Base-by-base conservation (phyloP, 2,888 invertebrate genomes). In the Rhagonycha fulva region DNA sequence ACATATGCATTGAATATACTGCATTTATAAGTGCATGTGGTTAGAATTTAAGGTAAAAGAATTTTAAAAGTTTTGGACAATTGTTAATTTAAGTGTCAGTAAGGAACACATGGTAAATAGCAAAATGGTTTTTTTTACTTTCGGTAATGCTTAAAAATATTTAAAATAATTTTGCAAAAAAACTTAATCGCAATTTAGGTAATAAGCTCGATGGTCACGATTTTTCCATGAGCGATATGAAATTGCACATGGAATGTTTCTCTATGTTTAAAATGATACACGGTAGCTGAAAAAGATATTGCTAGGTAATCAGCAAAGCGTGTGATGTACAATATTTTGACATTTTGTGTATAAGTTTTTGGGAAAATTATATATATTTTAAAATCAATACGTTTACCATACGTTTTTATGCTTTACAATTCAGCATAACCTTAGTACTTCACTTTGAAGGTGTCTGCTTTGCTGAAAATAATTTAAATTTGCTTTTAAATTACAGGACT, bases 401-500 rank as follows among this genome's bases (percentile, higher is more conserved):
- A 26, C 63, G 63, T 66, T 62, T 10, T 62, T 62, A 24, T 62
- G 62, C 23, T 26, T 7, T 19, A 66, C 23, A 26, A 24, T 24
- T 24, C 24, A 26, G 14, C 4, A 61, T 14, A 61, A 19, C 19
- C 14, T 62, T 10, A 62, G 63, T 66, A n/a, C 47, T 47, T 9
- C 24, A 24, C n/a, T 66, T 9, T 5, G 26, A 66, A 66, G 63
- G 63, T 66, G 63, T 66, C 63, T 66, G n/a, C 63, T 24, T 66
- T 24, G 63, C 26, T 66, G 26, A 66, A 73, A 70, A 74, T 66
- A 78, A 74, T 75, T 75, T 75, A n/a, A 28, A 26, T 62, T 68
- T 70, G 76, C 71, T 62, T 26, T 66, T 74, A 77, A 77, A 77
- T 77, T 77, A 77, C 28, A 77, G 76, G 76, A 71, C 74, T 71